Base-by-base conservation (phyloP, 1,140 invertebrate species). In the Holotrichia oblita region DNA sequence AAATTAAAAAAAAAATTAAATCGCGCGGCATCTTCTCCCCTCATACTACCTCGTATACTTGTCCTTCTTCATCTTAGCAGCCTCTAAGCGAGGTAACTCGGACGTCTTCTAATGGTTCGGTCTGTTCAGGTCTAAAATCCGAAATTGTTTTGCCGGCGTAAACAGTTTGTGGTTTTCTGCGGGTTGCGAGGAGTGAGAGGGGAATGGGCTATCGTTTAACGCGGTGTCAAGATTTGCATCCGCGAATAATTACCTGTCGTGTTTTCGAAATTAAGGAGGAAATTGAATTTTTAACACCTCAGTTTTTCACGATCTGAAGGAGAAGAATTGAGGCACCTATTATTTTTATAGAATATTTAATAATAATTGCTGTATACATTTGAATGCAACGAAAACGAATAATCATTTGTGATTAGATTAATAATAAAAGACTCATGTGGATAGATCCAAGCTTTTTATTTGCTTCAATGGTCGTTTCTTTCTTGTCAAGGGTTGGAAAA, bases 231-330 rank as follows among this genome's bases (percentile, higher is more conserved):
- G 22, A 22, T 69, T 69, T 22, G 17, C 7, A 22, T 69, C 12
- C 17, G 22, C 10, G 27, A 69, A 34, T 69, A 69, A 69, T 69
- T 69, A 69, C 61, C 27, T 69, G 61, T 69, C 61, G 61, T 69
- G 61, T 69, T 69, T 9, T 69, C 22, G 22, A 69, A 27, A 69
- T 69, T 69, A 27, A 24, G 61, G 61, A 69, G 61, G 27, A 69
- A 69, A 69, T 69, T 69, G 61, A 69, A 69, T 69, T 69, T 27
- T 27, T 27, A 27, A 72, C 34, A 22, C 22, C n/a, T 34, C 64
- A 34, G 27, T 7, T 72, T 72, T 72, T 72, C 34, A 72, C 9
- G 6, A 8, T 8, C 9, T 27, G 9, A 72, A 72, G 22, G 24
- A 4, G 12, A 9, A 27, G 27, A 34, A 34, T 34, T 34, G 27